Evolutionary conservation across 1,140 invertebrate species (phyloP), one percentile per base, ranked within the genome.

Genomic region (Triops longicaudatus): DNA sequence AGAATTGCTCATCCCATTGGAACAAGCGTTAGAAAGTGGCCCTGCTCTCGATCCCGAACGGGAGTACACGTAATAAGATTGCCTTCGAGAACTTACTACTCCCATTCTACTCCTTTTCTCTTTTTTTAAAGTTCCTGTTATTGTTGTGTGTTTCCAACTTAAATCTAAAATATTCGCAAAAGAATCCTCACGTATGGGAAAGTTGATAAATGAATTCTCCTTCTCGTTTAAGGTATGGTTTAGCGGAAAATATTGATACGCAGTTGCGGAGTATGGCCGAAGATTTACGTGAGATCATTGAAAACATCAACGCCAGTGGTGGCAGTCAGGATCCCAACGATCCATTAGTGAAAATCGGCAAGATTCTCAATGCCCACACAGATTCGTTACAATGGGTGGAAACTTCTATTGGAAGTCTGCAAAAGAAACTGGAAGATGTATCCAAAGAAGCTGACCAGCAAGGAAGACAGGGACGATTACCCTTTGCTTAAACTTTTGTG

Each of bases 291-390:
- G 95, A 98, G 84, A 94, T 97, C 28, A 96, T 98, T 77, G 94
- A 97, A 82, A 93, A 96, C 83, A 85, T 98, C 0, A 98, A 98
- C 83, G 92, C 95, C 81, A 90, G 92, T 0, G 95, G 94, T 83
- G 89, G 91, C 80, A 88, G 88, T 72, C 90, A 94, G 83, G 94
- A 97, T 80, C 90, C 89, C 11, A 90, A 90, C 79, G 72, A 44
- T 42, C 94, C 97, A 86, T 94, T 95, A 1, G 91, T 93, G 10
- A 94, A 97, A 85, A 94, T 98, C 79, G 91, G 94, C 1, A 92
- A 93, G 80, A 97, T 98, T 80, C 85, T 98, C 0, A 98, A 98
- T 84, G 94, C 95, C 0, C 97, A 98, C 81, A 98, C 97, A 91
- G 95, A 96, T 78, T 96, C 94, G 0, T 86, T 98, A 80, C 94